phyloP scores from a whole-genome alignment of 2,888 invertebrate genomes.

The Fissipunctia ypsillon region DNA sequence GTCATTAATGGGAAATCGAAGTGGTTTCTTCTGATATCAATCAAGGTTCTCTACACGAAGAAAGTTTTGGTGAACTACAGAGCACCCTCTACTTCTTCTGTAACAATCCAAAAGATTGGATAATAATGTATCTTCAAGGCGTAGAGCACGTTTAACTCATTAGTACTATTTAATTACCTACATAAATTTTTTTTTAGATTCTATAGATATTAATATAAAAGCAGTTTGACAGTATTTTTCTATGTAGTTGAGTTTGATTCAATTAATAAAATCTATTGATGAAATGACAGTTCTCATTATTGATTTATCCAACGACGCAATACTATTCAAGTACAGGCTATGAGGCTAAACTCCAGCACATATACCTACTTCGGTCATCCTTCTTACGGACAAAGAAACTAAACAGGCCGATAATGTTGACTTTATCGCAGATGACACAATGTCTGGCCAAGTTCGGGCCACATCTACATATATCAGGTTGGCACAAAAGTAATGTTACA shows the following conservation, averaged over 20 bases:
- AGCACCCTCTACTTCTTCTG: not conserved
- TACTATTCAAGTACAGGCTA: no score
- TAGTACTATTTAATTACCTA: not conserved
- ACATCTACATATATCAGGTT: no score
- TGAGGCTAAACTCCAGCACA: no score
- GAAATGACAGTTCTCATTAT: not conserved
- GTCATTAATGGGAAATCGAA: not conserved
- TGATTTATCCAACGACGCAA: no score
- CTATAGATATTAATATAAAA: no score
- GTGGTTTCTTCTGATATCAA: not conserved
- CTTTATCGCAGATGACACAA: no score
- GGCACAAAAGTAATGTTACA: no score
- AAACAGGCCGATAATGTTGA: not conserved
- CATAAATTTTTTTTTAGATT: no score
- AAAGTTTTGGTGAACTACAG: not conserved
- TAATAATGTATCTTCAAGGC: not conserved
- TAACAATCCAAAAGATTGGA: not conserved
- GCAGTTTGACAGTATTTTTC: no score
- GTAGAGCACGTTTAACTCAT: not conserved
- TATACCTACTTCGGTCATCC: no score
- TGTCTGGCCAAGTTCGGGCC: no score
- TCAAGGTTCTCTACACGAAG: not conserved
- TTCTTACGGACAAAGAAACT: not conserved
- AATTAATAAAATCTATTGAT: constrained; percentile 9
- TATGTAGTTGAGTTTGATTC: not conserved